Percentiles rank a stretch among this genome's conserved stretches.
Evolutionary conservation across 2,113 vertebrate species (phyloP).

Genomic region (Zosterops japonicus): DNA sequence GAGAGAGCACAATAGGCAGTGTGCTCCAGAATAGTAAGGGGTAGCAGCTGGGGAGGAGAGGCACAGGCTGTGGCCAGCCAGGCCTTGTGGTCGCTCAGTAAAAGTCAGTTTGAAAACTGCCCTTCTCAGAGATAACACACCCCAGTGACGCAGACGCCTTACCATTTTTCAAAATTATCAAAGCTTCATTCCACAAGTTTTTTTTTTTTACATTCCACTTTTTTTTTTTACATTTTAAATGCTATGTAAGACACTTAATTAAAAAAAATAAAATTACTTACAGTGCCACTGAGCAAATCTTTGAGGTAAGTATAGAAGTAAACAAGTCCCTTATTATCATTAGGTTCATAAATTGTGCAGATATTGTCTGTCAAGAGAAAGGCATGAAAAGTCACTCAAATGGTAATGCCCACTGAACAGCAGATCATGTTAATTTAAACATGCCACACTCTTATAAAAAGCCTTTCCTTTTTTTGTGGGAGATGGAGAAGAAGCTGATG

Average conservation of each 20-base stretch:
- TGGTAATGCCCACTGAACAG: neutral
- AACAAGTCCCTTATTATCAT: slow-evolving; percentile 75
- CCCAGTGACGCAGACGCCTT: neutral
- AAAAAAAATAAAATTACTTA: slow-evolving; percentile 68
- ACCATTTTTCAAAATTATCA: neutral
- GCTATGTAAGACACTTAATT: neutral
- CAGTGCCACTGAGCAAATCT: slow-evolving; percentile 88
- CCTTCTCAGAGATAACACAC: neutral
- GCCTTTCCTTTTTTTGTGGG: neutral
- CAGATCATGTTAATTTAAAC: neutral
- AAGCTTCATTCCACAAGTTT: neutral
- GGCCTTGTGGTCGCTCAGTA: fast-evolving
- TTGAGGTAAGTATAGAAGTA: slow-evolving; percentile 86
- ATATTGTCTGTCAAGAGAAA: slow-evolving; percentile 68
- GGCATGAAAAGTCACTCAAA: neutral
- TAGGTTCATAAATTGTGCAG: slow-evolving; percentile 79
- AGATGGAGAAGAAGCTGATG: neutral
- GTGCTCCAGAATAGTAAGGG: neutral
- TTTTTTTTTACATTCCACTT: neutral
- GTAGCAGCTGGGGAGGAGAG: neutral
- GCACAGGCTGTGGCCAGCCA: neutral
- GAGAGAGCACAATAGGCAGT: neutral
- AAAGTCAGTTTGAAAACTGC: neutral
- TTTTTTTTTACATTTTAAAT: neutral
- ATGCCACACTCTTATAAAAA: neutral